Percentiles rank a stretch among this genome's conserved stretches.
These are phyloP conservation scores for Spongilla lacustris DNA, from an alignment of 37 sponge, comb jelly and placozoan genomes.

Conservation along the genomic window DNA sequence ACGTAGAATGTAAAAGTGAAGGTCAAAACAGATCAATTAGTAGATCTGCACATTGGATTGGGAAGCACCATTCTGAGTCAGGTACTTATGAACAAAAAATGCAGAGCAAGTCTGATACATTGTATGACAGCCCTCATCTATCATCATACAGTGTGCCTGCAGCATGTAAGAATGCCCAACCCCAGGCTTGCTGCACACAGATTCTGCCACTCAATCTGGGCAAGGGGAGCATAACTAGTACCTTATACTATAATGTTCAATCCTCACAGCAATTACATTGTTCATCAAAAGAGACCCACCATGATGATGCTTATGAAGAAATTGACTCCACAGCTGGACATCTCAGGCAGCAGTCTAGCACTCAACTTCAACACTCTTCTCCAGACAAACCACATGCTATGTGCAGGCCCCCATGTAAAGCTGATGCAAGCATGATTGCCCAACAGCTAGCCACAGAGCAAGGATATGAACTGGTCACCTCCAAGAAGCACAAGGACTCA, in stretches of 20 bases:
- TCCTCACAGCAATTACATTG: background rate
- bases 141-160: background rate
- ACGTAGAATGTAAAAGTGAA: too few relatives aligned
- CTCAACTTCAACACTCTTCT: background rate
- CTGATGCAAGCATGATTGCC: background rate
- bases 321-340: background rate
- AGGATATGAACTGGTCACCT: background rate
- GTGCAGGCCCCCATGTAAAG: background rate
- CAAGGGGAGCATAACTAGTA: background rate
- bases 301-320: background rate
- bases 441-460: background rate
- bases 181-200: too few relatives aligned
- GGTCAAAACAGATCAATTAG: background rate
- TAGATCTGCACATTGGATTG: too few relatives aligned
- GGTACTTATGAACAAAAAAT: background rate
- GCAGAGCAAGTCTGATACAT: background rate
- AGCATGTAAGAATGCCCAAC: background rate
- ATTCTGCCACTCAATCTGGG: too few relatives aligned
- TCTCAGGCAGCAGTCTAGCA: background rate
- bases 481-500: background rate
- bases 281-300: background rate
- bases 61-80: too few relatives aligned
- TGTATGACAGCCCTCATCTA: background rate
- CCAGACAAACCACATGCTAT: background rate
- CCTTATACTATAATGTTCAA: background rate